Percentiles rank a stretch among this genome's conserved stretches.
These are phyloP conservation scores for Callithrix jacchus DNA, from an alignment of 2,113 vertebrate species.

Conservation along the genomic window DNA sequence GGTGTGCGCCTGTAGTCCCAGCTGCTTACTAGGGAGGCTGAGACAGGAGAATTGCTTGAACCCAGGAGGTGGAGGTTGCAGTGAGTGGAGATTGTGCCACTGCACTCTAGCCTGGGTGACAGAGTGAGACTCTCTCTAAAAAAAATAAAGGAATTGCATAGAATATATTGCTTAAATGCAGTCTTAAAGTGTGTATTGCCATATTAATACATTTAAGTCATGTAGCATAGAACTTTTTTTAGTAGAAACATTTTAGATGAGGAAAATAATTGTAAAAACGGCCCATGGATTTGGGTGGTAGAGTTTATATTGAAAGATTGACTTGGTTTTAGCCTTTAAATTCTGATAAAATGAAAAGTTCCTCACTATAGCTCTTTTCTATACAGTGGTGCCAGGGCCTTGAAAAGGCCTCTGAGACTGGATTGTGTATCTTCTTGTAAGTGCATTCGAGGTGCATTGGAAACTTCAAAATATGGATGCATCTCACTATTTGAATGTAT, in stretches of 20 bases:
- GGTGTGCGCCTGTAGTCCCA: no score
- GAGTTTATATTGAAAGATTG: neutral
- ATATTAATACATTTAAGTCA: neutral
- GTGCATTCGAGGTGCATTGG: neutral
- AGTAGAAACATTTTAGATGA: constrained; percentile 19
- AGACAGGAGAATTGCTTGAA: no score
- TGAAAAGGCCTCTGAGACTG: neutral
- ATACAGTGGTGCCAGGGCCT: neutral
- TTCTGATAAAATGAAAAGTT: neutral
- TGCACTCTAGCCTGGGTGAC: no score
- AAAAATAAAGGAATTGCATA: no score
- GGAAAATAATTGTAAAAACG: neutral
- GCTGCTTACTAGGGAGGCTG: no score
- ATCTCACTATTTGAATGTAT: neutral
- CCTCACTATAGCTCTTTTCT: neutral
- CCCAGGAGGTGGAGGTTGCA: no score
- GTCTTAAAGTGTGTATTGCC: neutral
- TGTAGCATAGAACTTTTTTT: neutral
- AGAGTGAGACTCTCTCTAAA: no score
- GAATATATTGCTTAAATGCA: neutral
- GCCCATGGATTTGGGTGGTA: neutral
- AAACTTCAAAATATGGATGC: neutral
- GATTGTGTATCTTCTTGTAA: neutral
- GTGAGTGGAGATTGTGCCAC: no score
- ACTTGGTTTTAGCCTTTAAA: neutral